Evolutionary conservation across 2,797 vertebrate genomes (phyloP).

Genomic region (Selene dorsalis): DNA sequence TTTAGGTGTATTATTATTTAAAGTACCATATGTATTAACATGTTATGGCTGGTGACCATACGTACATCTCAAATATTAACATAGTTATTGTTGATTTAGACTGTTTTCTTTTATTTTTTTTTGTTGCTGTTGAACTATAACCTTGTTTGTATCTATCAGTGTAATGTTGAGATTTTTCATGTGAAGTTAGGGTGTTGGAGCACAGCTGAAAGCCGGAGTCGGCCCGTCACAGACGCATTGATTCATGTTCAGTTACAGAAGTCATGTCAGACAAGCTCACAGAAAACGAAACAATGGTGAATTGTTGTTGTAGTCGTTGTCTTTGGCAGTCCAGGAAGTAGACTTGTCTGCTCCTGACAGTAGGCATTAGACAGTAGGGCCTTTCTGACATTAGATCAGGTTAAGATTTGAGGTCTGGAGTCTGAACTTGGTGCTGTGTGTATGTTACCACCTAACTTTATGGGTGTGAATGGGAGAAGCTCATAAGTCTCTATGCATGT

Average conservation of each 20-base stretch:
- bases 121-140: slow-evolving; percentile 63
- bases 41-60: slow-evolving; percentile 99
- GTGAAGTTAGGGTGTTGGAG: slow-evolving; percentile 48
- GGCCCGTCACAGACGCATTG: slow-evolving; percentile 3
- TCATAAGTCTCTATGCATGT: slow-evolving; percentile 1
- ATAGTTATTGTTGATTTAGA: slow-evolving; percentile 71
- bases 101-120: slow-evolving; percentile 31
- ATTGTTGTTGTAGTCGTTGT: neutral
- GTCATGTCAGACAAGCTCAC: neutral
- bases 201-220: slow-evolving; percentile 2
- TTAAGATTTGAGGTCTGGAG: slow-evolving; percentile 8
- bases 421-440: slow-evolving; percentile 29
- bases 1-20: slow-evolving; percentile 93
- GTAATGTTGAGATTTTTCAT: slow-evolving; percentile 49
- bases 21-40: slow-evolving; percentile 93
- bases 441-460: neutral
- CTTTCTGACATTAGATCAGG: too few relatives aligned
- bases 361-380: too few relatives aligned
- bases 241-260: neutral
- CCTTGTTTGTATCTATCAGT: slow-evolving; percentile 61
- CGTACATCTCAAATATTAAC: slow-evolving; percentile 87
- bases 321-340: slow-evolving; percentile 28
- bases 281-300: neutral
- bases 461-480: slow-evolving; percentile 12
- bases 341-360: slow-evolving; percentile 7